phyloP scores from a whole-genome alignment of 2,113 vertebrate species.

The Rhea americana region DNA sequence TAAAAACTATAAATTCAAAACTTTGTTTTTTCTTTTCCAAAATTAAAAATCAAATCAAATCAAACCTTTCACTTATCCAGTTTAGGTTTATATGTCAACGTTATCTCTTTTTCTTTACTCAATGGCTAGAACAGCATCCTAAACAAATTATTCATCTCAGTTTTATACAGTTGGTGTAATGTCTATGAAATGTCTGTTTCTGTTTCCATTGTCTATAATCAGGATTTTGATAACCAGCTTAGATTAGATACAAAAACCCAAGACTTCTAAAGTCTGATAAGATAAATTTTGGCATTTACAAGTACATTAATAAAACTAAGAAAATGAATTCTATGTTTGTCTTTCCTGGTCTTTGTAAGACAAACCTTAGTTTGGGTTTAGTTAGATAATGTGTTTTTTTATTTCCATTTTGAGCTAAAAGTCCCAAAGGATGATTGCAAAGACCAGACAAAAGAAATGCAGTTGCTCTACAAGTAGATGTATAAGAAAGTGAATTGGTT shows the following conservation, averaged over 20 bases:
- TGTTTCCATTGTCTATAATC: background rate
- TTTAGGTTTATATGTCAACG: background rate
- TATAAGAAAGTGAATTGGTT: background rate
- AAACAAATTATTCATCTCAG: background rate
- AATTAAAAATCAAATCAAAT: background rate
- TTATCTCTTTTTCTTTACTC: background rate
- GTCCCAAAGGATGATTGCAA: background rate
- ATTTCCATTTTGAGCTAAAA: background rate
- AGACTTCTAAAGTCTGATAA: background rate
- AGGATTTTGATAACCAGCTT: background rate
- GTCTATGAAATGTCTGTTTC: background rate
- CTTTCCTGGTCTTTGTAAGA: background rate
- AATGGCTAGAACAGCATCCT: background rate
- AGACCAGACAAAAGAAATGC: background rate
- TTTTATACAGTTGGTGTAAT: background rate
- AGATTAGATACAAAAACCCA: background rate
- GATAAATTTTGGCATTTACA: too few relatives aligned
- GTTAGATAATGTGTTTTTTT: rapidly evolving
- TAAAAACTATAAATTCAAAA: background rate
- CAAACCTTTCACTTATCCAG: background rate
- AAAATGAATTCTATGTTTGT: background rate
- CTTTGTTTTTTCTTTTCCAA: background rate
- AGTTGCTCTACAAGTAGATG: background rate
- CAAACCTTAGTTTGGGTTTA: background rate
- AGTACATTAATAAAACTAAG: background rate